A percentile compares a stretch with the other conserved stretches of the same genome.
These are phyloP conservation scores for Vulpes lagopus DNA, from an alignment of 2,113 vertebrate genomes.

Conservation along the genomic window DNA sequence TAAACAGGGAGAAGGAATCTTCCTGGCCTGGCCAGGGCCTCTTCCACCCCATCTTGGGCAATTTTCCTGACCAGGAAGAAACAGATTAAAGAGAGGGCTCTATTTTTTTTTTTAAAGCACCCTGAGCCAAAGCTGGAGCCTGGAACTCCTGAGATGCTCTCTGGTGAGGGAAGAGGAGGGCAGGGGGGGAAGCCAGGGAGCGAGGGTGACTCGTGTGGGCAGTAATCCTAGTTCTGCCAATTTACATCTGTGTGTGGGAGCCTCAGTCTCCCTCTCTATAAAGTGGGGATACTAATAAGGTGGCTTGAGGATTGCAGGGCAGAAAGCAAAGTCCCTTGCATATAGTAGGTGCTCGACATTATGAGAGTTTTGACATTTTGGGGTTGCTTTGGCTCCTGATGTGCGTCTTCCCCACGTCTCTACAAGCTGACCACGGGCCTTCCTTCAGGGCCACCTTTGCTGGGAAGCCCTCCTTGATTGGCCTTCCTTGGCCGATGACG, in stretches of 20 bases:
- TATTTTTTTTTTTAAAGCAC: neutral
- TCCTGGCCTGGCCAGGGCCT: neutral
- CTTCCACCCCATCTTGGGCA: neutral
- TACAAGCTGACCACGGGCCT: neutral
- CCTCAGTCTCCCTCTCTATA: neutral
- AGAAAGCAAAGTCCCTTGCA: neutral
- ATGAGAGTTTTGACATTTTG: neutral
- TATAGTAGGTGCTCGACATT: accelerated
- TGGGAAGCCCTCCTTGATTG: neutral
- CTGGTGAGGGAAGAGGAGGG: neutral
- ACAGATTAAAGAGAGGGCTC: neutral
- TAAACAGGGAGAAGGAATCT: neutral
- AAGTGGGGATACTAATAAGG: neutral
- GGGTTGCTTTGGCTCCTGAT: neutral
- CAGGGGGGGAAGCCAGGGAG: neutral
- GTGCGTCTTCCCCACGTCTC: neutral
- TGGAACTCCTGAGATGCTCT: neutral
- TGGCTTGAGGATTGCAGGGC: neutral
- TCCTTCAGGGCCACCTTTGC: neutral
- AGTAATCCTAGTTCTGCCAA: neutral
- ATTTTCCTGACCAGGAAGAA: neutral
- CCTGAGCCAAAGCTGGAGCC: neutral
- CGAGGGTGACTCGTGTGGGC: neutral
- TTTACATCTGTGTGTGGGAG: neutral
- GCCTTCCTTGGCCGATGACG: neutral